Evolutionary conservation across 2,888 invertebrate species (phyloP).

Genomic region (Hoplodrina blanda): DNA sequence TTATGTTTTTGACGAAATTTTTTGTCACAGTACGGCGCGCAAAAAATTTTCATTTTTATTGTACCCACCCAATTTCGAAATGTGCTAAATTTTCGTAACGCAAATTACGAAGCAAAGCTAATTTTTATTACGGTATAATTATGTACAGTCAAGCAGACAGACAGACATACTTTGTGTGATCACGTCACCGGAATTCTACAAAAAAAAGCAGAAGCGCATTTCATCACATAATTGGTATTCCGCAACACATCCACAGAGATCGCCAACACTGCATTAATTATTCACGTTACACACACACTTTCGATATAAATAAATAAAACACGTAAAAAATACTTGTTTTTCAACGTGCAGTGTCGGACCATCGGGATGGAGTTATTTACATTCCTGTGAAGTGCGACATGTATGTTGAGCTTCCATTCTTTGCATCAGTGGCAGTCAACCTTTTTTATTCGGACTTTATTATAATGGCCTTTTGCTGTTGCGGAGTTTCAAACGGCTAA

Average conservation of each 20-base stretch:
- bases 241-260: constrained; percentile 29
- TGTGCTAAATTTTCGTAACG: background rate
- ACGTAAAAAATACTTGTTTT: constrained; percentile 54
- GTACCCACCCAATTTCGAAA: background rate
- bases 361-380: constrained; percentile 49
- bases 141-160: constrained; percentile 9
- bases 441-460: constrained; percentile 21
- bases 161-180: background rate
- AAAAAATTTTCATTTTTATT: no score
- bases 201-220: constrained; percentile 31
- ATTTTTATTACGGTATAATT: background rate
- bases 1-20: background rate
- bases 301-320: constrained; percentile 57
- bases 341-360: constrained; percentile 30
- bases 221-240: constrained; percentile 53
- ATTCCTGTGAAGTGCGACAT: constrained; percentile 28
- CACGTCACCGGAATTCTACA: background rate
- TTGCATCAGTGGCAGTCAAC: constrained; percentile 7
- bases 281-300: constrained; percentile 54
- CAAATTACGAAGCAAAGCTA: background rate
- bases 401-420: constrained; percentile 46
- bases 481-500: background rate
- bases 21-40: background rate
- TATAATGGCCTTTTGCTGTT: constrained; percentile 14
- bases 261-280: constrained; percentile 53